Conservation (phyloP, 2,113 vertebrate genomes). For the Dasyprocta punctata region DNA sequence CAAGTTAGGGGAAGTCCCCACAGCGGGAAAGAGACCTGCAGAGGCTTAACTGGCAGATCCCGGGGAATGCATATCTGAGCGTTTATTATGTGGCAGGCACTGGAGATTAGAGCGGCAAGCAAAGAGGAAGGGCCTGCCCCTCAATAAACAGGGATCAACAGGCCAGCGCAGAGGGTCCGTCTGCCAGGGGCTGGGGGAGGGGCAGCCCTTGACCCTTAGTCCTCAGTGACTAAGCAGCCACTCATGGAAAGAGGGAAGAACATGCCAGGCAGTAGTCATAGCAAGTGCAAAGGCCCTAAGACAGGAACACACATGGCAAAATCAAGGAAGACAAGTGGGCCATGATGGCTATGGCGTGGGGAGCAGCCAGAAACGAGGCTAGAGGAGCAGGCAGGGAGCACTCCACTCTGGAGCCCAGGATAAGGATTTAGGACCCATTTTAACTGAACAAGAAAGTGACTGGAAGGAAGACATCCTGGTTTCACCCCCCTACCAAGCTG, state of each 20-base stretch:
- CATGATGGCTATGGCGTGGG: accelerated
- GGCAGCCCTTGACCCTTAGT: neutral
- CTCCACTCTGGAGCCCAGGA: neutral
- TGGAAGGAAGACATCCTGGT: neutral
- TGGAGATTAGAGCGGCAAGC: neutral
- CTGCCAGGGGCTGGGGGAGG: neutral
- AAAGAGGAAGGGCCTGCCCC: neutral
- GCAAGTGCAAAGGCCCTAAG: neutral
- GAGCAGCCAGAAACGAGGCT: neutral
- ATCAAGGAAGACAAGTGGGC: neutral
- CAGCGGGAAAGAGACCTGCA: neutral
- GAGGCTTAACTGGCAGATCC: neutral
- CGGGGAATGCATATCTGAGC: neutral
- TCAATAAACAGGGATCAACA: neutral
- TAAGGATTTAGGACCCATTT: neutral
- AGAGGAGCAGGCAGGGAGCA: neutral
- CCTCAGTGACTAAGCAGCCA: neutral
- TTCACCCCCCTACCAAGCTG: neutral
- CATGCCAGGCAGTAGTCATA: neutral
- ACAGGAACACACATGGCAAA: neutral
- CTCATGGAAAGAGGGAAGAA: neutral
- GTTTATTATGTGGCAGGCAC: neutral
- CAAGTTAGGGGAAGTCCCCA: neutral
- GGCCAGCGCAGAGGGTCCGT: neutral
- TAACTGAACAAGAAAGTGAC: neutral